Base-by-base conservation (phyloP, 2,888 invertebrate species). In the Ormyrus labotus region DNA sequence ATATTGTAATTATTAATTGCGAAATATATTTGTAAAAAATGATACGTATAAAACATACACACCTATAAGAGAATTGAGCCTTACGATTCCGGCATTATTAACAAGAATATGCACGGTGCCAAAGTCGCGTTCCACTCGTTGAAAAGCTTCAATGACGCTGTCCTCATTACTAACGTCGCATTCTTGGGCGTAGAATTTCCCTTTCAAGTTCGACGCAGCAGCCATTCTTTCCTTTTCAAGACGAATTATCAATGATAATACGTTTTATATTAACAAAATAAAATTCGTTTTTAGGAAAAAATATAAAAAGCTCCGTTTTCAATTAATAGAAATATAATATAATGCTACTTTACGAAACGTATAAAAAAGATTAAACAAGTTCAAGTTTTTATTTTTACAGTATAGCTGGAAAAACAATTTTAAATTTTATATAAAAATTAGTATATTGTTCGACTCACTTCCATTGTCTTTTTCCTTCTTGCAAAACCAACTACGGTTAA, bases 401-500 rank as follows among this genome's bases (percentile, higher is more conserved):
- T 34, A 34, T 34, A 2, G 34, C 3, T 34, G 34, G 2, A 34
- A 34, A 34, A 34, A 34, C 34, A 3, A 34, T 34, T 34, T 34
- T 2, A 34, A 34, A 34, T 34, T 34, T 34, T 34, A 13, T 34
- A 34, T 34, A 34, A 34, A 34, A 34, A 34, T 34, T 34, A 34
- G 34, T 34, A 34, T 34, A 34, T 34, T 34, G 2, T 34, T 34
- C 34, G 34, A 70, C 60, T 83, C 69, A 85, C 91, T 83, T 92
- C 87, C 53, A 93, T 90, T 57, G 88, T 88, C 2, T 92, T 91
- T 6, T 91, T 87, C 61, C 92, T 91, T 72, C 93, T 88, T 0
- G 93, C 93, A 82, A 93, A 88, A 0, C 92, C 93, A 0, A 93
- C 90, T 0, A 94, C 94, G 60, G 90, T 90, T 87, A 92, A 87